phyloP scores from a whole-genome alignment of 2,113 vertebrate species.

The Rhinichthys klamathensis region DNA sequence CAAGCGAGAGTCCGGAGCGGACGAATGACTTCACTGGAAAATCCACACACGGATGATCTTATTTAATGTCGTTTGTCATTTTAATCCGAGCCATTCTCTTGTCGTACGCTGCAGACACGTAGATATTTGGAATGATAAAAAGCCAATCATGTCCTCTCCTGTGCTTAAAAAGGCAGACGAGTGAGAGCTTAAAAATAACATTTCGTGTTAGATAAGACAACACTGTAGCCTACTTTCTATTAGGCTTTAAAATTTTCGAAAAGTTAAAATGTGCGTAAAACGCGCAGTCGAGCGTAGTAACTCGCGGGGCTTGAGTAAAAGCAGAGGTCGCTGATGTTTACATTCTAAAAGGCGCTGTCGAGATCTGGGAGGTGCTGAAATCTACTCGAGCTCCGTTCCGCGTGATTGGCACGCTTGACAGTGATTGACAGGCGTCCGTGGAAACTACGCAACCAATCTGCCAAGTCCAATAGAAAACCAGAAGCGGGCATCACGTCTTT shows the following conservation, averaged over 20 bases:
- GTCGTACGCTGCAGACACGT: background rate
- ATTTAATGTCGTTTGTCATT: conserved; percentile 12
- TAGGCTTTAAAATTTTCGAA: background rate
- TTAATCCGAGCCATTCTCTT: background rate
- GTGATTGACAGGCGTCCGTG: conserved; percentile 94
- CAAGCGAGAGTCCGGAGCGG: background rate
- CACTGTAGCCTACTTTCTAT: no score
- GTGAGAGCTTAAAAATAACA: conserved; percentile 13
- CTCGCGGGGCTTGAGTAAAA: conserved; percentile 71
- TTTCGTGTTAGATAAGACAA: background rate
- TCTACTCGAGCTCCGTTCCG: conserved; percentile 63
- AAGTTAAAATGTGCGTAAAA: conserved; percentile 1
- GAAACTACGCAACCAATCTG: conserved; percentile 87
- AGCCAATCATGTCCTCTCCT: conserved; percentile 24
- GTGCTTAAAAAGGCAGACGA: conserved; percentile 9
- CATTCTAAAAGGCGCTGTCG: conserved; percentile 72
- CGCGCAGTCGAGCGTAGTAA: conserved; percentile 60
- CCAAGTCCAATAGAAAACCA: conserved; percentile 89
- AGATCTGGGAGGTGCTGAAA: conserved; percentile 82
- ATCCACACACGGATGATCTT: background rate
- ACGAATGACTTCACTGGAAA: background rate
- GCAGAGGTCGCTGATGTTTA: conserved; percentile 69
- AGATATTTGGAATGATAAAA: conserved; percentile 27
- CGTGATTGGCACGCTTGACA: conserved; percentile 90
- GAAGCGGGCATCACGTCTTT: conserved; percentile 79